phyloP scores from a whole-genome alignment of 2,113 vertebrate genomes.

The Nyctibius bracteatus region DNA sequence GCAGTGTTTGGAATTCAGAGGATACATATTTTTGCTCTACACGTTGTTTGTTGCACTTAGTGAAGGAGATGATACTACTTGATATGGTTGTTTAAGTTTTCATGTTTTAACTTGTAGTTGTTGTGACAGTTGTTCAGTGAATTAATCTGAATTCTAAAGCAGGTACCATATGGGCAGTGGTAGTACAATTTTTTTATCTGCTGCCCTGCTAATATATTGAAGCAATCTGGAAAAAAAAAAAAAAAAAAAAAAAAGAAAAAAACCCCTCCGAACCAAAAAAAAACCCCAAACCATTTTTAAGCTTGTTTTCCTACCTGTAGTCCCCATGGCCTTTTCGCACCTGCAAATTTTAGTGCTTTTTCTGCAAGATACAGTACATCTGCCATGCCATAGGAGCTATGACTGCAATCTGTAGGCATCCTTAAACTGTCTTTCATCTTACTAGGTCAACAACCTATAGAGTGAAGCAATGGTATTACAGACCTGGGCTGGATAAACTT shows the following conservation, averaged over 20 bases:
- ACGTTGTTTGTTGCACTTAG: neutral
- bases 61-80: neutral
- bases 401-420: neutral
- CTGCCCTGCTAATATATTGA: neutral
- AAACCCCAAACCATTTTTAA: neutral
- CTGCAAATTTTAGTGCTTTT: neutral
- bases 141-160: neutral
- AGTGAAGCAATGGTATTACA: neutral
- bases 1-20: neutral
- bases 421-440: neutral
- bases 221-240: neutral
- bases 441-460: neutral
- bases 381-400: neutral
- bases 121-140: neutral
- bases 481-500: neutral
- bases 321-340: neutral
- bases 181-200: neutral
- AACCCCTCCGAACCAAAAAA: too few species aligned
- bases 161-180: neutral
- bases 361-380: neutral
- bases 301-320: neutral
- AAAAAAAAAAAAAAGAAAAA: too few species aligned
- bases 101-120: neutral
- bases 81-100: neutral
- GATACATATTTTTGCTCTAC: neutral